These are phyloP conservation scores for Dioctria rufipes DNA, from an alignment of 2,888 invertebrate species.

Conservation along the genomic window DNA sequence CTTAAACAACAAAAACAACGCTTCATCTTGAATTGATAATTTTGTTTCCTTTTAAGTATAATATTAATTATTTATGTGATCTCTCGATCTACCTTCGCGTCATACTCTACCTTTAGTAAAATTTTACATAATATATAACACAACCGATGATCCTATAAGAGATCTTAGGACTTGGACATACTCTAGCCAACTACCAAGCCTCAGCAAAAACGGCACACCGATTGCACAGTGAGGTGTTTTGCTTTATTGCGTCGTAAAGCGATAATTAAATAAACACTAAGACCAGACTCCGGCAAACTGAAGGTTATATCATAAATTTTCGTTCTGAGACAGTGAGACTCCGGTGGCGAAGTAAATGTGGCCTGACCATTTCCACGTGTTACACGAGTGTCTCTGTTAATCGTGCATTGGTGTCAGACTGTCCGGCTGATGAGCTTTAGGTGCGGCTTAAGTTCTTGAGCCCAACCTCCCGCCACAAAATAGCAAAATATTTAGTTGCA, in stretches of 20 bases:
- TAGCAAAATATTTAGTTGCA: conserved; percentile 39
- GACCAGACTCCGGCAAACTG: conserved; percentile 43
- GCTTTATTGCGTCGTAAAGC: conserved; percentile 49
- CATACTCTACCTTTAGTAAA: too few species aligned
- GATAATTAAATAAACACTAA: conserved; percentile 55
- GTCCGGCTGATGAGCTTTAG: conserved; percentile 27
- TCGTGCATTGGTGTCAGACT: conserved; percentile 23
- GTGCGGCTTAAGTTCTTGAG: background rate
- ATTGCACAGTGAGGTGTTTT: conserved; percentile 39
- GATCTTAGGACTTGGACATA: too few species aligned
- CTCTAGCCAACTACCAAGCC: too few species aligned
- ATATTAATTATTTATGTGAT: too few species aligned
- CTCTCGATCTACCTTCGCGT: too few species aligned
- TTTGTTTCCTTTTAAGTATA: too few species aligned
- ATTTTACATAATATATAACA: too few species aligned
- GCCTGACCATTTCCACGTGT: conserved; percentile 49
- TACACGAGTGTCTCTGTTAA: conserved; percentile 41
- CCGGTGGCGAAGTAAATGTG: conserved; percentile 24
- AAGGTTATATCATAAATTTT: conserved; percentile 43
- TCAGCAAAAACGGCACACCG: conserved; percentile 27
- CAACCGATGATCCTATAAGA: too few species aligned
- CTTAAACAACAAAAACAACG: too few species aligned
- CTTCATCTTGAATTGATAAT: too few species aligned
- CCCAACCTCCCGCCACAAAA: conserved; percentile 1
- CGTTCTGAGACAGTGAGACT: conserved; percentile 33